Conservation (phyloP, 1,140 invertebrate species). For the Papilio dardanus region DNA sequence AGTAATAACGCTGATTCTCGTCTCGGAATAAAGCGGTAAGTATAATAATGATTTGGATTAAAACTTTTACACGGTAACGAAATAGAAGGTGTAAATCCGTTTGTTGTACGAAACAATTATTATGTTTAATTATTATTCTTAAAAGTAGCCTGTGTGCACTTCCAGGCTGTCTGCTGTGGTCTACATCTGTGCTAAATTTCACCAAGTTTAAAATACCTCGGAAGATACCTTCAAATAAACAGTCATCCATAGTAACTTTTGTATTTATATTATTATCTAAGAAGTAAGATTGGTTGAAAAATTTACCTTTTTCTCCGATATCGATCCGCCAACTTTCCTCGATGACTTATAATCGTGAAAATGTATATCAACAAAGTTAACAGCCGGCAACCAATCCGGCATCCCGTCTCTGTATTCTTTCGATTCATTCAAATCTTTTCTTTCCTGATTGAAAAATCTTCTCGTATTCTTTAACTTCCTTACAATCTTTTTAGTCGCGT, state of each 20-base stretch:
- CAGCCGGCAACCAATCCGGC: slow-evolving; percentile 71
- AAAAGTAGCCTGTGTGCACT: too few species aligned
- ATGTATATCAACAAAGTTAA: slow-evolving; percentile 74
- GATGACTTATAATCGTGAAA: slow-evolving; percentile 62
- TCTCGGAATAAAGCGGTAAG: too few species aligned
- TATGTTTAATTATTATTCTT: too few species aligned
- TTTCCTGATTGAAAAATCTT: slow-evolving; percentile 64
- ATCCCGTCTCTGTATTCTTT: slow-evolving; percentile 69
- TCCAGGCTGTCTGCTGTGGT: too few species aligned
- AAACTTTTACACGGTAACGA: neutral
- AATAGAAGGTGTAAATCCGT: neutral
- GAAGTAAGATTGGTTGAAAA: neutral
- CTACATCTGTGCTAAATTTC: too few species aligned
- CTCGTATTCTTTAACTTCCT: slow-evolving; percentile 70
- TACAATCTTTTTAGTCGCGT: slow-evolving; percentile 64
- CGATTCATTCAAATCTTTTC: slow-evolving; percentile 61
- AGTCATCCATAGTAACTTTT: too few species aligned
- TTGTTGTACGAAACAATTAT: neutral
- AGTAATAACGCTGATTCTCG: too few species aligned
- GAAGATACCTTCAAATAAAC: too few species aligned
- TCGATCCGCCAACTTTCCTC: slow-evolving; percentile 52
- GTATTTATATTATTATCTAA: too few species aligned
- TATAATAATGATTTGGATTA: slow-evolving; percentile 31
- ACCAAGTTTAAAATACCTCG: too few species aligned
- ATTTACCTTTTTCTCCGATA: slow-evolving; percentile 69